Evolutionary conservation across 1,140 invertebrate genomes (phyloP), one percentile per base, ranked within the genome.

Genomic region (Sinonovacula constricta): DNA sequence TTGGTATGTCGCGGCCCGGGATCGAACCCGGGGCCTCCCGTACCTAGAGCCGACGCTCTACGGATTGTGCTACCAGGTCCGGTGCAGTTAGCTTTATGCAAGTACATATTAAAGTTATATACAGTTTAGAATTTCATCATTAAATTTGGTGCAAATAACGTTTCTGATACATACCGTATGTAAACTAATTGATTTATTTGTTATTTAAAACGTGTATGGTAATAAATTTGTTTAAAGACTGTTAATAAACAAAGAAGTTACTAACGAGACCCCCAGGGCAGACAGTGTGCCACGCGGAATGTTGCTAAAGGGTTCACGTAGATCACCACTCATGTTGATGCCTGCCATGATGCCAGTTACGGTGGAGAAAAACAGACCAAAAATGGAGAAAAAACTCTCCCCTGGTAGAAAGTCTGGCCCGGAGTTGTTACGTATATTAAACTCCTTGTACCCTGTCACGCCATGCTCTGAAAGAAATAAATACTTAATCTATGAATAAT

Each of bases 311-410:
- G 98, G 97, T 86, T 97, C 95, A 71, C 94, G 94, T 53, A 99
- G 93, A 91, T 99, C 97, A 15, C 97, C 97, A 91, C 97, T 98
- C 97, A 99, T 99, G 90, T 99, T 99, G 81, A 99, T 92, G 54
- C 98, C 98, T 54, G 97, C 97, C 74, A 99, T 93, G 59, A 99
- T 96, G 30, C 91, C 86, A 39, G 90, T 89, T 7, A 88, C 88
- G 2, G 90, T 88, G 69, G 90, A 87, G 76, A 91, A 90, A 79
- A 91, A 91, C 96, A 66, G 98, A 94, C 59, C 97, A 96, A 63
- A 97, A 95, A 92, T 98, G 97, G 91, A 86, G 83, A 91, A 91
- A 76, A 91, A 91, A 26, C 68, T 84, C 65, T 91, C 83, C 2
- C 84, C 88, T 28, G 95, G 92, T 68, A 94, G 92, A 92, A 97